Evolutionary conservation across 2,113 vertebrate genomes (phyloP).

Genomic region (Hassar affinis): DNA sequence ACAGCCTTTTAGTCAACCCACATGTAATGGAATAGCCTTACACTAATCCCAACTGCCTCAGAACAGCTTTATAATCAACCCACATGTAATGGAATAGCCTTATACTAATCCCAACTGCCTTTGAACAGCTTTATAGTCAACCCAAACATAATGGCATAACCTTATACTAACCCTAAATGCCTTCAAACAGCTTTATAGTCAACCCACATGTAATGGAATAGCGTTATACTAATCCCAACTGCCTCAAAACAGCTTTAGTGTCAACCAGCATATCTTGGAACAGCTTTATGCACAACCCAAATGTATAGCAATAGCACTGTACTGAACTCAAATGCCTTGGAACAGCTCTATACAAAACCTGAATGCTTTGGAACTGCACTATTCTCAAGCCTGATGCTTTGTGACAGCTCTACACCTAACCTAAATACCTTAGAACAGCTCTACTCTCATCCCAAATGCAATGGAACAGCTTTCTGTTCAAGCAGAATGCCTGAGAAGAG

Average conservation of each 20-base stretch:
- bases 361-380: neutral
- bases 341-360: neutral
- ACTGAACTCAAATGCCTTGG: neutral
- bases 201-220: neutral
- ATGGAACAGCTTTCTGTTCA: neutral
- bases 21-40: neutral
- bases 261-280: neutral
- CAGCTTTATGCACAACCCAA: neutral
- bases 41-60: neutral
- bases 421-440: neutral
- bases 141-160: neutral
- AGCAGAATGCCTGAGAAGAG: neutral
- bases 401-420: neutral
- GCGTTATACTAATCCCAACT: neutral
- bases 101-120: neutral
- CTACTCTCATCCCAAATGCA: neutral
- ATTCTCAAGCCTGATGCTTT: neutral
- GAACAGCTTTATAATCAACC: neutral
- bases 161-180: neutral
- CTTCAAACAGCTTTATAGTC: neutral
- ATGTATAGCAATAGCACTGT: neutral
- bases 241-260: neutral
- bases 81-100: neutral
- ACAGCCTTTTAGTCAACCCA: neutral
- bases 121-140: neutral